Base-by-base conservation (phyloP, 2,113 vertebrate species). In the Gallinago paraguaiae region DNA sequence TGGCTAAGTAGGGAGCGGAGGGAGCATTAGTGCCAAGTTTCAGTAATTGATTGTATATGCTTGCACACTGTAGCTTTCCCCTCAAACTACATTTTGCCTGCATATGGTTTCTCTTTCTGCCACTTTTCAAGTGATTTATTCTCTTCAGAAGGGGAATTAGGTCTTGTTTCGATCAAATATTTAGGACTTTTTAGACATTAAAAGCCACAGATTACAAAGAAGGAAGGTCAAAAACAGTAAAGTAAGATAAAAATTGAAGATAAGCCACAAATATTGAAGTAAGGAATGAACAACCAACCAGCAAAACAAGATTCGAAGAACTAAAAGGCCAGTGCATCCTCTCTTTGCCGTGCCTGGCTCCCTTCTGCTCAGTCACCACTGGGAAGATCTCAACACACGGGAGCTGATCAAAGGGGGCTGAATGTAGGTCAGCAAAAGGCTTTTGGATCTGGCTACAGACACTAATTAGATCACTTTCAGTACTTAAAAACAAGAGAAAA, bases 161-260 rank as follows among this genome's bases (percentile, higher is more conserved):
- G 82, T 83, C 93, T 92, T 82, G 96, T 96, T 96, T 93, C 90
- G 90, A 94, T 95, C 88, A 94, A 92, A 93, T 95, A 95, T 92
- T 96, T 96, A 91, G 88, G 76, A 78, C 53, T 43, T 75, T 88
- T 90, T 31, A 95, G 82, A 83, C 88, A 92, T 93, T 95, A 95
- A 95, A 95, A 88, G 92, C 93, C 88, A 56, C 60, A 71, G 72
- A 95, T 92, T 84, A 96, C 85, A 92, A 95, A 94, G 86, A 95
- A 93, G 31, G 33, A 60, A 95, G 61, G 93, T 81, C 80, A 86
- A 69, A 60, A 88, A 45, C 61, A 78, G 88, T 31, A 59, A 84
- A 94, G 67, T 50, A 65, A 90, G 86, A 93, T 86, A 72, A 90
- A 94, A 94, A 90, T 45, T 74, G 76, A 87, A 96, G 92, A 96